These are phyloP conservation scores for Barypeithes pellucidus DNA, from an alignment of 2,888 invertebrate species.

Conservation along the genomic window DNA sequence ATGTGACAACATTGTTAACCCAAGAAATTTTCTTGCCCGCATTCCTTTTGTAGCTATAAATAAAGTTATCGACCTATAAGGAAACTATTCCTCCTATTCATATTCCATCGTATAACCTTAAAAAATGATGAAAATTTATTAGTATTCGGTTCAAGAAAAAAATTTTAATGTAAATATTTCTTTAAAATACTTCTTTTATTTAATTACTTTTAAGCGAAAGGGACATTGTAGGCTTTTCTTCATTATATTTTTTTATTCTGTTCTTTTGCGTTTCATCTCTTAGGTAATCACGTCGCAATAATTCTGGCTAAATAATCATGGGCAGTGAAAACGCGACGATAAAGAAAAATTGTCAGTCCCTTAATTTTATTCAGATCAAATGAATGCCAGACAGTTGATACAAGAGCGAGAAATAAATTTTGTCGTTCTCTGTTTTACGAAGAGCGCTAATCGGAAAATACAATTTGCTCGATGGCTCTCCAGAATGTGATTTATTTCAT, in stretches of 20 bases:
- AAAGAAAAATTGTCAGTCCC: not conserved
- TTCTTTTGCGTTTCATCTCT: not conserved
- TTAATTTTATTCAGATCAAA: conserved; percentile 20
- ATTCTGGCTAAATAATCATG: not conserved
- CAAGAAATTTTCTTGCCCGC: too few relatives aligned
- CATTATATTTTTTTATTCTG: not conserved
- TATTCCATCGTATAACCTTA: too few relatives aligned
- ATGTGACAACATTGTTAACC: too few relatives aligned
- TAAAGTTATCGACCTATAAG: too few relatives aligned
- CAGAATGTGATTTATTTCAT: not conserved
- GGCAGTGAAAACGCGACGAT: not conserved
- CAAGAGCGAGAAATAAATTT: conserved; percentile 36
- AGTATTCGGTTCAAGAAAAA: not conserved
- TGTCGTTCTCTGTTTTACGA: conserved; percentile 43
- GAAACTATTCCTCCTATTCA: too few relatives aligned
- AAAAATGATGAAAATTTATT: too few relatives aligned
- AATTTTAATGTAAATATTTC: not conserved
- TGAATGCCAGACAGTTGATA: conserved; percentile 42
- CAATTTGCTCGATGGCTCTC: not conserved
- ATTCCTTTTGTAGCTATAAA: too few relatives aligned
- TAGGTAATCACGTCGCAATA: not conserved
- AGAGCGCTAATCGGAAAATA: not conserved
- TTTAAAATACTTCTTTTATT: not conserved
- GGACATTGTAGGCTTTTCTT: not conserved
- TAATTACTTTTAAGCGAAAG: not conserved